phyloP scores from a whole-genome alignment of 2,888 invertebrate genomes.

The Euplagia quadripunctaria region DNA sequence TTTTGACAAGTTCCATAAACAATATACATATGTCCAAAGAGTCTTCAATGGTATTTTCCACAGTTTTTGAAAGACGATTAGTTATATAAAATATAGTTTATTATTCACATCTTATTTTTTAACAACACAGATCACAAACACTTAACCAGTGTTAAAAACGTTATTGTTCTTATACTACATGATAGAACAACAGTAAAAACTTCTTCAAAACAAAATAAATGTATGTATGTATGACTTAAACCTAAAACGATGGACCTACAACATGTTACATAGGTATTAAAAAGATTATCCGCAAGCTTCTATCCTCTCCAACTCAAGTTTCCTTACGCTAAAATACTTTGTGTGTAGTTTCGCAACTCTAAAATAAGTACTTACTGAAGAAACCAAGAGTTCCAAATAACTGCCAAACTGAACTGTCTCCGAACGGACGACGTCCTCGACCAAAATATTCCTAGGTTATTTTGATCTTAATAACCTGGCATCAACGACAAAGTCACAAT shows the following conservation, averaged over 20 bases:
- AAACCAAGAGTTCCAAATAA: slow-evolving; percentile 54
- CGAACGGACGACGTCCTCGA: slow-evolving; percentile 58
- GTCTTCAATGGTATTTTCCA: neutral
- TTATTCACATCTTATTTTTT: neutral
- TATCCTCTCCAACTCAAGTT: neutral
- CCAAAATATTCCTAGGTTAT: slow-evolving; percentile 67
- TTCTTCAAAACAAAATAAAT: neutral
- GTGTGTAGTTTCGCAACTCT: slow-evolving; percentile 1
- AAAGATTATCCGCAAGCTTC: neutral
- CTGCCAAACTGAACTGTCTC: slow-evolving; percentile 51
- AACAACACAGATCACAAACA: neutral
- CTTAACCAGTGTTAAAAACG: neutral
- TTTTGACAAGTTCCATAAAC: no score
- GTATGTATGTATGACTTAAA: neutral
- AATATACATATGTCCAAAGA: no score
- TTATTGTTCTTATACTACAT: neutral
- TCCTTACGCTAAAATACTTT: neutral
- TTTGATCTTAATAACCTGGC: slow-evolving; percentile 66
- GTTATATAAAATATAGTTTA: neutral
- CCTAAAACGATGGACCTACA: no score
- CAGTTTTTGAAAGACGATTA: neutral
- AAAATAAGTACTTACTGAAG: slow-evolving; percentile 41
- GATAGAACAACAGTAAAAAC: neutral
- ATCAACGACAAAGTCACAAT: slow-evolving; percentile 56
- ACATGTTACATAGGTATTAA: neutral